Evolutionary conservation across 2,797 vertebrate species (phyloP).

Genomic region (Enteromius thamalakanensis): DNA sequence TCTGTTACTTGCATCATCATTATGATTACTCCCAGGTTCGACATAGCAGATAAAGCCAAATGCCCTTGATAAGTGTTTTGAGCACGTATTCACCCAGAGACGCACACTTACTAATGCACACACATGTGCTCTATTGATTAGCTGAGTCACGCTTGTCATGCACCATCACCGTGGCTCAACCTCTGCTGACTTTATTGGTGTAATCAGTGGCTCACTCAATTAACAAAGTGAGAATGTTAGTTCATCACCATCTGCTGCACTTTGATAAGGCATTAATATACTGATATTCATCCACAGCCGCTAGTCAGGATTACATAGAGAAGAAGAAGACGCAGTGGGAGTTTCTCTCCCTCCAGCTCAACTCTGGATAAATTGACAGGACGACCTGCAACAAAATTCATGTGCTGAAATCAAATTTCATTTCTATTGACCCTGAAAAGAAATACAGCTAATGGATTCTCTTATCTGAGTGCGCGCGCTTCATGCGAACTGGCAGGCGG

Average conservation of each 20-base stretch:
- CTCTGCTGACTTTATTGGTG: conserved; percentile 68
- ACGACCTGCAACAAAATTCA: conserved; percentile 64
- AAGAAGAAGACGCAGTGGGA: conserved; percentile 60
- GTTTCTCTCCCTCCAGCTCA: conserved; percentile 67
- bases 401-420: conserved; percentile 69
- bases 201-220: conserved; percentile 77
- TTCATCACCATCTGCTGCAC: conserved; percentile 77
- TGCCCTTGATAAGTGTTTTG: conserved; percentile 1
- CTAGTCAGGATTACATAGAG: conserved; percentile 76
- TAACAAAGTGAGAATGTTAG: conserved; percentile 72
- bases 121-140: conserved; percentile 59
- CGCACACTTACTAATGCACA: conserved; percentile 21
- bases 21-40: conserved; percentile 56
- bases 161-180: conserved; percentile 62
- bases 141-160: conserved; percentile 55
- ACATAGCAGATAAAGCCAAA: conserved; percentile 62
- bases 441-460: conserved; percentile 73
- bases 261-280: conserved; percentile 82
- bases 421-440: conserved; percentile 62
- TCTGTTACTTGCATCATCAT: conserved; percentile 47
- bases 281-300: conserved; percentile 72
- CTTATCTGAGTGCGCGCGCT: conserved; percentile 63
- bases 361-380: conserved; percentile 71
- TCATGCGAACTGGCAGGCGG: conserved; percentile 59
- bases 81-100: neutral